A percentile compares a stretch with the other conserved stretches of the same genome.
Evolutionary conservation across 2,888 invertebrate genomes (phyloP).

Genomic region (Drosophila paranaensis): DNA sequence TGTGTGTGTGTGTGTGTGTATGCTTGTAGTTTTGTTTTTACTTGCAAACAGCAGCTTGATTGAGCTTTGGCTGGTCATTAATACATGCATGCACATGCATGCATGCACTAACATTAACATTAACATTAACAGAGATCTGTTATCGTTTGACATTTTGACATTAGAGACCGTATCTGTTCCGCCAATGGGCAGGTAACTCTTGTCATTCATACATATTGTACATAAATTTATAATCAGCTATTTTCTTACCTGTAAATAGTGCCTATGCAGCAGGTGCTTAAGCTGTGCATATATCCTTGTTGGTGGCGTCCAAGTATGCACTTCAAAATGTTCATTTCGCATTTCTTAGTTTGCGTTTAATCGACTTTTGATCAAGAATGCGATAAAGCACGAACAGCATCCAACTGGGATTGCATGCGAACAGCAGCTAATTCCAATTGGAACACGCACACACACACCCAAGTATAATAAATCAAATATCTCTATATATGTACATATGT

Average conservation of each 20-base stretch:
- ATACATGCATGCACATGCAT: background rate
- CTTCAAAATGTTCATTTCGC: constrained; percentile 4
- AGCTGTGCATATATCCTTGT: no score
- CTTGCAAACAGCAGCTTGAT: constrained; percentile 7
- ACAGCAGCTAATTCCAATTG: constrained; percentile 24
- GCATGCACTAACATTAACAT: background rate
- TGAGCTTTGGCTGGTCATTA: constrained; percentile 5
- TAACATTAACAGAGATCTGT: constrained; percentile 7
- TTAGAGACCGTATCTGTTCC: constrained; percentile 8
- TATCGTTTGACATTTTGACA: constrained; percentile 20
- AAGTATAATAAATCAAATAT: constrained; percentile 1
- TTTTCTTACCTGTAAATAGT: no score
- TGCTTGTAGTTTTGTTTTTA: constrained; percentile 17
- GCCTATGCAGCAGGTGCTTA: background rate
- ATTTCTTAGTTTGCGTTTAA: constrained; percentile 14
- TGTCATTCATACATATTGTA: no score
- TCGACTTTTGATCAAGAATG: constrained; percentile 20
- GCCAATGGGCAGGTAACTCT: background rate
- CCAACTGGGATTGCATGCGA: constrained; percentile 14
- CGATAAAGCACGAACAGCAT: constrained; percentile 24
- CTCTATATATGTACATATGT: background rate
- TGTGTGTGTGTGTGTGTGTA: background rate
- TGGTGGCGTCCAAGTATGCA: constrained; percentile 2
- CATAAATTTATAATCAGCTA: no score
- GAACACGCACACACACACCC: background rate